Evolutionary conservation across 2,797 vertebrate species (phyloP).

Genomic region (Peromyscus attwateri): DNA sequence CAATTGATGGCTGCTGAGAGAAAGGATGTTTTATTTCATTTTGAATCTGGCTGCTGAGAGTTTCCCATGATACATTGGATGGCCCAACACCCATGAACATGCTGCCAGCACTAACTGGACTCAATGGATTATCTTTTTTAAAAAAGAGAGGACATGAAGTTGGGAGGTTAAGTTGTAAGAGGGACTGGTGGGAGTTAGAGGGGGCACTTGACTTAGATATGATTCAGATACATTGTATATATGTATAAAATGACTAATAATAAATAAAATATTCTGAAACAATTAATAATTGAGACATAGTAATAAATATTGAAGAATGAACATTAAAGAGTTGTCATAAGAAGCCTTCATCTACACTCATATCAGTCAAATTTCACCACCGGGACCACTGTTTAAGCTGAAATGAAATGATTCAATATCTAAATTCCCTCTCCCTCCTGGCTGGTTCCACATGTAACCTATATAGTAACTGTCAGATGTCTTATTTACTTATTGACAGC

Average conservation of each 20-base stretch:
- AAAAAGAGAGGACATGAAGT: background rate
- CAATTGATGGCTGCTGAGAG: background rate
- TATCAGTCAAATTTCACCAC: accelerated
- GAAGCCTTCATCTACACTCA: background rate
- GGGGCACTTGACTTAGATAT: background rate
- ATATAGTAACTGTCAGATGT: background rate
- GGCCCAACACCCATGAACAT: background rate
- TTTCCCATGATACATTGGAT: background rate
- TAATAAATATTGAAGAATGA: background rate
- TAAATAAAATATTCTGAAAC: background rate
- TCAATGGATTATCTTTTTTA: background rate
- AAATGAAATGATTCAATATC: background rate
- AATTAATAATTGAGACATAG: background rate
- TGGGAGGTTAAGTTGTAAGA: background rate
- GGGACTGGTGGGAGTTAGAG: background rate
- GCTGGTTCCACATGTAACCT: background rate
- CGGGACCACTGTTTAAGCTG: background rate
- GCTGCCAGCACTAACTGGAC: too few relatives aligned
- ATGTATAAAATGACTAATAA: background rate
- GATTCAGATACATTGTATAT: background rate
- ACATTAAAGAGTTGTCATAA: accelerated
- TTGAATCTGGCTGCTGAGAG: background rate
- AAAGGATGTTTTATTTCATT: background rate
- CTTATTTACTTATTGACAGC: background rate
- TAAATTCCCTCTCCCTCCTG: background rate